Base-by-base conservation (phyloP, 1,140 invertebrate species). In the Agrypnia vestita region DNA sequence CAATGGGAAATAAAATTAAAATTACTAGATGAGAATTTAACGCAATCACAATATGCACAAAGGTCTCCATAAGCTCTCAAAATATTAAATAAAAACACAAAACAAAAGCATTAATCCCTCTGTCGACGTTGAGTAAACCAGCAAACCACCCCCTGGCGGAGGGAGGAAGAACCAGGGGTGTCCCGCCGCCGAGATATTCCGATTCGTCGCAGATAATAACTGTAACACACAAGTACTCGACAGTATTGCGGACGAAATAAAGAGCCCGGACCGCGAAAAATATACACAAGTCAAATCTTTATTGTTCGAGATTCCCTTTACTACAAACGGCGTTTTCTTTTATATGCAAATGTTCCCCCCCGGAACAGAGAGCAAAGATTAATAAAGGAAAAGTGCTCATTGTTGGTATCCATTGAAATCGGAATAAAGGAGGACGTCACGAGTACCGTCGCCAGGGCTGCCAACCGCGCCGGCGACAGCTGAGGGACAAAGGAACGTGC, bases 311-410 rank as follows among this genome's bases (percentile, higher is more conserved):
- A 61, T 73, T 73, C 43, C n/a, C 13, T 61, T 75, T 75, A 44
- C 56, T 53, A 75, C 35, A 75, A 35, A 61, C 21, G 19, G 55
- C 55, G 72, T 4, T 76, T 80, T 76, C 79, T 80, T 80, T 80
- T 80, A 71, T 71, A 80, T 80, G 79, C 47, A 80, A 80, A 80
- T 80, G 47, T 76, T 44, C 44, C 8, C 64, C 6, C 44, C 10
- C 62, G 49, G 25, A 69, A 76, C 25, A 76, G 74, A 80, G 74
- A 56, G 79, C 79, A 77, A 77, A 80, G 79, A 80, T 80, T 77
- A 80, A 80, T 80, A 80, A 80, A 76, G 73, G 79, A 69, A 80
- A 72, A 80, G 73, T 61, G 74, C 79, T 80, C 75, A 80, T 80
- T 80, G 79, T 80, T 76, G 79, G 71, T 80, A 76, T 71, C 74